A percentile compares a stretch with the other conserved stretches of the same genome.
Conservation (phyloP, 2,797 vertebrate species). For the Chrosomus eos region DNA sequence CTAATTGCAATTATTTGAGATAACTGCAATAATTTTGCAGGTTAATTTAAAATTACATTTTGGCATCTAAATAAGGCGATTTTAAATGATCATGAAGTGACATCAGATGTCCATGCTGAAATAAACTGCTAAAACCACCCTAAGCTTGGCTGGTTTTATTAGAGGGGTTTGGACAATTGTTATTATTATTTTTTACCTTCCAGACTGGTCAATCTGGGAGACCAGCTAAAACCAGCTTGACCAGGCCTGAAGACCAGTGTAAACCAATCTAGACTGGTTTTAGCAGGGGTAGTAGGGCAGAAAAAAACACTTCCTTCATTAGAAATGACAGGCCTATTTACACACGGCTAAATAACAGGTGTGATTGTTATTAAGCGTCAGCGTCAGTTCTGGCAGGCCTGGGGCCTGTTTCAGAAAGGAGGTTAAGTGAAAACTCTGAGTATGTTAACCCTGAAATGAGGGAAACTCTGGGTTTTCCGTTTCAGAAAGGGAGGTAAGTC, state of each 20-base stretch:
- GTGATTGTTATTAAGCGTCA: no score
- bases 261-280: neutral
- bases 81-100: neutral
- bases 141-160: neutral
- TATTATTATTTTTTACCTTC: neutral
- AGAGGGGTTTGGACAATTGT: neutral
- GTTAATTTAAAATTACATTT: neutral
- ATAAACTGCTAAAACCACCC: neutral
- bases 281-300: neutral
- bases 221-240: neutral
- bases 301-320: neutral
- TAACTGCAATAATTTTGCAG: neutral
- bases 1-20: neutral
- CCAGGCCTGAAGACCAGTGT: neutral
- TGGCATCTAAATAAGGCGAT: conserved; percentile 1
- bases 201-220: neutral
- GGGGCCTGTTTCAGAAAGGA: no score
- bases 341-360: no score
- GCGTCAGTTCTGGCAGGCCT: no score
- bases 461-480: no score
- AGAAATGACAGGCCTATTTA: neutral
- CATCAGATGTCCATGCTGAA: no score
- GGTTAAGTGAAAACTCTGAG: no score
- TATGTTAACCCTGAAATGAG: no score
- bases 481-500: no score